These are phyloP conservation scores for Plecturocebus donacophilus DNA, from an alignment of 2,113 vertebrate species.

Conservation along the genomic window DNA sequence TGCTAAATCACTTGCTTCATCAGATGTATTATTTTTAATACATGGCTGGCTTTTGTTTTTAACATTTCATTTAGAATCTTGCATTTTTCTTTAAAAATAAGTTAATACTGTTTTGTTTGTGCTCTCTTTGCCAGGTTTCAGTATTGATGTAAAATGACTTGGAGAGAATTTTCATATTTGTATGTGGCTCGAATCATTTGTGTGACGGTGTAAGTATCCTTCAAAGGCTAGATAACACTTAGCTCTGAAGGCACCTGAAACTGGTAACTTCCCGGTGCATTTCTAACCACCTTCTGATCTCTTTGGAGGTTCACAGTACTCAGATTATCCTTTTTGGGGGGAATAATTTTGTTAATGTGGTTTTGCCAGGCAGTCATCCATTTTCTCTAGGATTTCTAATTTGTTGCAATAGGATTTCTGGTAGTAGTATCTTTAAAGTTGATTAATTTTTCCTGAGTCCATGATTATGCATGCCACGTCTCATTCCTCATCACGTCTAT, in stretches of 20 bases:
- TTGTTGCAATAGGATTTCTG: not conserved
- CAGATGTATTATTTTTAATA: not conserved
- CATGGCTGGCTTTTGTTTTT: not conserved
- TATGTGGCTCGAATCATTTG: not conserved
- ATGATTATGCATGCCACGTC: not conserved
- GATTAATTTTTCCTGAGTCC: not conserved
- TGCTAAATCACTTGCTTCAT: not conserved
- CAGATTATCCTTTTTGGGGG: not conserved
- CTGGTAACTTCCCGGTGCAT: not conserved
- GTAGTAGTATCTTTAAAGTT: not conserved
- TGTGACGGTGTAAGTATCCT: not conserved
- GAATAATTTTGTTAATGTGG: not conserved
- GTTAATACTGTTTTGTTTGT: not conserved
- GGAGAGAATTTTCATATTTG: not conserved
- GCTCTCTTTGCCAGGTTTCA: not conserved
- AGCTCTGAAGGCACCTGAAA: not conserved
- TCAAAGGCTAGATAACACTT: not conserved
- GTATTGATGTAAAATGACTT: not conserved
- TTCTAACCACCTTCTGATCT: not conserved
- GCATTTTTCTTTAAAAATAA: not conserved
- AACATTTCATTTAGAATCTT: not conserved
- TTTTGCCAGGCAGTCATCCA: not conserved
- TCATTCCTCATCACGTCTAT: not conserved
- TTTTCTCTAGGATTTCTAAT: constrained; percentile 32
- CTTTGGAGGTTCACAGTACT: not conserved